Percentiles rank a stretch among this genome's conserved stretches.
These are phyloP conservation scores for Salminus brasiliensis DNA, from an alignment of 2,113 vertebrate species.

Conservation along the genomic window DNA sequence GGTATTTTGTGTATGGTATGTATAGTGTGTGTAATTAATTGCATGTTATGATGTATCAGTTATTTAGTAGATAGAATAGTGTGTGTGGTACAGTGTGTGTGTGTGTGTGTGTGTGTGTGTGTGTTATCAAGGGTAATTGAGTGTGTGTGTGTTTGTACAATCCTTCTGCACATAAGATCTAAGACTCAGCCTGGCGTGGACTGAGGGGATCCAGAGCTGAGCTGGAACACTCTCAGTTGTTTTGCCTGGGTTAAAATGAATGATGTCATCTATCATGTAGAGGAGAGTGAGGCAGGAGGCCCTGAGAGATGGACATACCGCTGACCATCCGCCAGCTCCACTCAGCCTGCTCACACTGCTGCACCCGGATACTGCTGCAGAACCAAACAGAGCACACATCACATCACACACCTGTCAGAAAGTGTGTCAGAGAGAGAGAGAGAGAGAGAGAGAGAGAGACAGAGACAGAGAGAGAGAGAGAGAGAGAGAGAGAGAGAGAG, in stretches of 20 bases:
- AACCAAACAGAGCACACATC: not conserved
- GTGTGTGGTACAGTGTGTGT: too few relatives aligned
- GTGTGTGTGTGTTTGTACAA: too few relatives aligned
- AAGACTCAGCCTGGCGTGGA: too few relatives aligned
- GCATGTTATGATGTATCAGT: too few relatives aligned
- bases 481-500: too few relatives aligned
- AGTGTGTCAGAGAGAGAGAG: not conserved
- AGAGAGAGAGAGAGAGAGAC: not conserved
- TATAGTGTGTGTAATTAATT: too few relatives aligned
- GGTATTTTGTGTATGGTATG: too few relatives aligned
- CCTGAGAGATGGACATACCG: conserved; percentile 62
- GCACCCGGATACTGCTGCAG: conserved; percentile 55
- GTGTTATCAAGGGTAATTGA: too few relatives aligned
- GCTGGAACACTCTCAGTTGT: conserved; percentile 42
- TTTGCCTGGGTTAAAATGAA: conserved; percentile 60
- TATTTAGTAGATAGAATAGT: too few relatives aligned
- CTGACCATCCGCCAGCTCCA: conserved; percentile 52
- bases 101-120: too few relatives aligned
- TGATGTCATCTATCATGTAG: conserved; percentile 66
- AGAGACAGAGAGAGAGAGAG: too few relatives aligned
- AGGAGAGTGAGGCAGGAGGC: conserved; percentile 66
- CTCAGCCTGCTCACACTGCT: conserved; percentile 51
- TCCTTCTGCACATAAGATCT: too few relatives aligned
- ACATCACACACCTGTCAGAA: not conserved
- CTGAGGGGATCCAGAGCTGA: not conserved